Evolutionary conservation across 2,888 invertebrate genomes (phyloP).

Genomic region (Hartigia nigra): DNA sequence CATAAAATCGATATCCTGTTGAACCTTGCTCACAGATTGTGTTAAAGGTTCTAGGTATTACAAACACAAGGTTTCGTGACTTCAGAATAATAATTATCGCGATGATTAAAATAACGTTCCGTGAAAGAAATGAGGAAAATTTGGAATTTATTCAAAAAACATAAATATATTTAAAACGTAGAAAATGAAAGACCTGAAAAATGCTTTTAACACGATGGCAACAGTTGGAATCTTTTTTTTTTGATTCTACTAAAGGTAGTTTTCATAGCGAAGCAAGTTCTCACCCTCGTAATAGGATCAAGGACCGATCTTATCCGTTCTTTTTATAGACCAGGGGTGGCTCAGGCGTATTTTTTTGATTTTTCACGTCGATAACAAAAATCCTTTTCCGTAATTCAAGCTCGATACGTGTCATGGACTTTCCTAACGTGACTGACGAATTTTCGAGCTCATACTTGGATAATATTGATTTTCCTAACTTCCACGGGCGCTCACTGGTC

Average conservation of each 20-base stretch:
- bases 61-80: not conserved
- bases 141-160: not conserved
- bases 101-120: not conserved
- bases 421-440: not conserved
- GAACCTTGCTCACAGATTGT: not conserved
- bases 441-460: not conserved
- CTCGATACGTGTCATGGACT: not conserved
- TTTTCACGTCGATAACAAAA: constrained; percentile 14
- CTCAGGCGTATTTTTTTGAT: constrained; percentile 41
- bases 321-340: constrained; percentile 36
- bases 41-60: not conserved
- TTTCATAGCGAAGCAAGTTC: constrained; percentile 16
- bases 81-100: not conserved
- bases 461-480: not conserved
- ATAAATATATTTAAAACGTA: not conserved
- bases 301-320: constrained; percentile 36
- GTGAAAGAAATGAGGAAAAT: not conserved
- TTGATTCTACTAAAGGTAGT: not conserved
- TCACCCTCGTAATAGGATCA: constrained; percentile 36
- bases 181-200: not conserved
- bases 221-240: not conserved
- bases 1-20: not conserved
- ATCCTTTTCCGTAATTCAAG: not conserved
- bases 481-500: not conserved
- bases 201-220: not conserved